A percentile compares a stretch with the other conserved stretches of the same genome.
These are phyloP conservation scores for Tiliqua scincoides DNA, from an alignment of 2,113 vertebrate genomes.

Conservation along the genomic window DNA sequence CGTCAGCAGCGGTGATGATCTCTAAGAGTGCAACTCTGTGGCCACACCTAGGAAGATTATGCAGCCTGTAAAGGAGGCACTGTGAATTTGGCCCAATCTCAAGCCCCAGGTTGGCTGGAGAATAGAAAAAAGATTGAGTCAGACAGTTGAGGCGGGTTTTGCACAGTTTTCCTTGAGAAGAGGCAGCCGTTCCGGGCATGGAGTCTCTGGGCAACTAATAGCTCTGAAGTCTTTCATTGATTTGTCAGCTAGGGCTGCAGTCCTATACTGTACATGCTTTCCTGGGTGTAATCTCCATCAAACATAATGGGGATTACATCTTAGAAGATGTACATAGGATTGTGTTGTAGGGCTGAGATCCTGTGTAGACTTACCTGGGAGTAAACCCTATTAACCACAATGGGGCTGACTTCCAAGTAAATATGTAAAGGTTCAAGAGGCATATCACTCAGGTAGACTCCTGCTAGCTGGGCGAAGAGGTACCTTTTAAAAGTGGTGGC, in stretches of 20 bases:
- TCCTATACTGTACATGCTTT: not conserved
- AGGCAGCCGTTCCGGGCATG: accelerated
- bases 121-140: constrained; percentile 7
- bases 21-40: constrained; percentile 12
- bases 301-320: no score
- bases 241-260: not conserved
- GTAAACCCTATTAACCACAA: no score
- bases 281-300: not conserved
- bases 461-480: no score
- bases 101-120: constrained; percentile 23
- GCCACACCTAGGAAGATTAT: not conserved
- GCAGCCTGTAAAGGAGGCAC: not conserved
- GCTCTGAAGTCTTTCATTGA: not conserved
- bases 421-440: no score
- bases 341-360: no score
- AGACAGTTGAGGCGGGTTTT: not conserved
- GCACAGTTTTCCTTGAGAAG: not conserved
- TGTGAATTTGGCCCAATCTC: constrained; percentile 40
- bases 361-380: no score
- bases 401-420: no score
- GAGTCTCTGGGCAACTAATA: not conserved
- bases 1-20: not conserved
- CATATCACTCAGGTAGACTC: no score
- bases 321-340: no score
- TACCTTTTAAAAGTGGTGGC: no score